Base-by-base conservation (phyloP, 2,888 invertebrate genomes). In the Ochropleura plecta region DNA sequence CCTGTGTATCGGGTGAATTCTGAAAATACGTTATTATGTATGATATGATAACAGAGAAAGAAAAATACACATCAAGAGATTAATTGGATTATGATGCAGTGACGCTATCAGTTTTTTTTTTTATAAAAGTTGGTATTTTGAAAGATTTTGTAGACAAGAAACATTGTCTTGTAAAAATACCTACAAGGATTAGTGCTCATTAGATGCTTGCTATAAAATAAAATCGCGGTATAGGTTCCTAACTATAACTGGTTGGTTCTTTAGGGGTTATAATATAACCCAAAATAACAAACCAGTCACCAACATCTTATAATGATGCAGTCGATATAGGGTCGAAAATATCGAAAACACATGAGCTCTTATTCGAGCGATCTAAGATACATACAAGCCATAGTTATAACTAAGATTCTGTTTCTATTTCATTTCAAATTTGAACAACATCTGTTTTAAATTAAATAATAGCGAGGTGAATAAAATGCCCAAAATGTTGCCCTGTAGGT, bases 371-470 rank as follows among this genome's bases (percentile, higher is more conserved):
- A 53, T 48, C 69, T 60, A 42, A 16, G 20, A 62, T 20, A 51
- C 66, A 62, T 20, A 51, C 66, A 6, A 60, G 18, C n/a, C 8
- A 16, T 20, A 65, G 30, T 10, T 49, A 44, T 46, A 71, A 42
- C 55, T 14, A 51, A 6, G 40, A 76, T 44, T 44, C n/a, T 70
- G 62, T 55, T 77, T 30, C 30, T 30, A 30, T 30, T 30, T n/a
- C n/a, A 30, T 30, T 30, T 77, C 2, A 49, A 62, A 70, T 30
- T 48, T 44, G 62, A 77, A 62, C 48, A 70, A 77, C 62, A 20
- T 55, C 62, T 0, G 12, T 44, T 48, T 40, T 42, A 30, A 53
- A 53, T 68, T 42, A 16, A 62, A 9, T 59, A 75, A 16, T 63
- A 48, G n/a, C 40, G 20, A 20, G 7, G 7, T 53, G 46, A 7